A percentile compares a stretch with the other conserved stretches of the same genome.
Conservation (phyloP, 2,797 vertebrate genomes). For the Notoglanidium macrostoma region DNA sequence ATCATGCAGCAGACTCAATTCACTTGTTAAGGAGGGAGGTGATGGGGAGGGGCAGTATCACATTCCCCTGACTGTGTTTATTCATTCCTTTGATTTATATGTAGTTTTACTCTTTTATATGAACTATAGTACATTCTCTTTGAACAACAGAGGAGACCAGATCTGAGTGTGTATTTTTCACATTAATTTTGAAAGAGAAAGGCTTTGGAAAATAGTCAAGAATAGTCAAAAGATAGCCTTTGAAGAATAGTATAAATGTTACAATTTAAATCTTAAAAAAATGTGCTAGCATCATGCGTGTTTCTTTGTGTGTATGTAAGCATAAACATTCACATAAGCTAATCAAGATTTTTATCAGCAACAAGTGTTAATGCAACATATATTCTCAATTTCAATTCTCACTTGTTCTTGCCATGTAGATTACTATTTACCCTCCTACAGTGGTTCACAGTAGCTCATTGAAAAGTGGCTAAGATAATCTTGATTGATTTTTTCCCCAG, state of each 20-base stretch:
- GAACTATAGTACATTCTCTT: slow-evolving; percentile 34
- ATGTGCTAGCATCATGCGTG: neutral
- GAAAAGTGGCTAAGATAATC: slow-evolving; percentile 68
- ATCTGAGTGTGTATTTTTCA: neutral
- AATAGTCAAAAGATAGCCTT: no score
- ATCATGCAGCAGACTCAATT: slow-evolving; percentile 74
- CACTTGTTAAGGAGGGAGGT: slow-evolving; percentile 71
- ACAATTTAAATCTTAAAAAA: neutral
- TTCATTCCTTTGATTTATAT: slow-evolving; percentile 50
- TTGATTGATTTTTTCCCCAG: slow-evolving; percentile 68
- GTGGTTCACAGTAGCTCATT: slow-evolving; percentile 63
- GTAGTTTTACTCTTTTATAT: slow-evolving; percentile 40
- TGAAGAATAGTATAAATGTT: neutral
- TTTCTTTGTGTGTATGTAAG: slow-evolving; percentile 1
- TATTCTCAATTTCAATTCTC: neutral
- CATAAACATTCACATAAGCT: neutral
- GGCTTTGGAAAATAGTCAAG: neutral
- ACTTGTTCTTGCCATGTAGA: slow-evolving; percentile 49
- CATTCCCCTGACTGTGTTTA: slow-evolving; percentile 25
- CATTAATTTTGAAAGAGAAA: no score
- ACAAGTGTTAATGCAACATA: slow-evolving; percentile 45
- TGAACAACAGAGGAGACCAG: slow-evolving; percentile 23
- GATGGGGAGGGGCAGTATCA: slow-evolving; percentile 56
- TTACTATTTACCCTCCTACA: slow-evolving; percentile 70
- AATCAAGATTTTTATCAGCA: slow-evolving; percentile 40